phyloP scores from a whole-genome alignment of 2,113 vertebrate genomes.

The Poeciliopsis prolifica region DNA sequence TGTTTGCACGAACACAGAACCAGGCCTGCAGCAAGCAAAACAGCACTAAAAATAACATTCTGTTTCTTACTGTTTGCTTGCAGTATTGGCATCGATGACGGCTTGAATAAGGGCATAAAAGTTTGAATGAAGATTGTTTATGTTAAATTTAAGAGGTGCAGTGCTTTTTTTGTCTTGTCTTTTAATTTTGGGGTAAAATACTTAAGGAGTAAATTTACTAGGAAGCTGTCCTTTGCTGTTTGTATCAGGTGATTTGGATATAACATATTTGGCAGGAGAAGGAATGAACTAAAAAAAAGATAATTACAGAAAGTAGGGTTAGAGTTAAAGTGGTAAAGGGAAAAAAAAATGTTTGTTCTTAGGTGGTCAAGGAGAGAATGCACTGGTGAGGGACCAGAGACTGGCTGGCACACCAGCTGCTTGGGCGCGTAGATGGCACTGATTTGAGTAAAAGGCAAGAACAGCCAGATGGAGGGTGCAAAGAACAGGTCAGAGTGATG shows the following conservation, averaged over 20 bases:
- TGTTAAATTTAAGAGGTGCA: not conserved
- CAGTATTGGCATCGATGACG: conserved; percentile 22
- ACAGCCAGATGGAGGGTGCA: conserved; percentile 62
- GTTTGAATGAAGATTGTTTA: not conserved
- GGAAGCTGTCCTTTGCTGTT: not conserved
- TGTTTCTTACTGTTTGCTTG: conserved; percentile 24
- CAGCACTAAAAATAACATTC: conserved; percentile 35
- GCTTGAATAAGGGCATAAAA: conserved; percentile 16
- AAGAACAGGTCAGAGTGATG: conserved; percentile 33
- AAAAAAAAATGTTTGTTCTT: conserved; percentile 16
- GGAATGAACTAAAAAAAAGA: not conserved
- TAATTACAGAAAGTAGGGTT: not conserved
- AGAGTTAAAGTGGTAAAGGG: not conserved
- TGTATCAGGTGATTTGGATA: not conserved
- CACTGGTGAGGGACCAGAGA: conserved; percentile 27
- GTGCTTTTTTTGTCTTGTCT: not conserved
- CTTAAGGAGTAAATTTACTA: not conserved
- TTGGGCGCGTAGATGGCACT: conserved; percentile 24
- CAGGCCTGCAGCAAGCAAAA: conserved; percentile 28
- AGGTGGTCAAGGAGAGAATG: conserved; percentile 31
- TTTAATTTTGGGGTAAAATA: not conserved
- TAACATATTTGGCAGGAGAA: not conserved
- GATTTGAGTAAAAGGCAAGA: conserved; percentile 44
- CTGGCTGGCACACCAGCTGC: conserved; percentile 51
- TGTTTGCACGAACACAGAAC: conserved; percentile 16